A percentile compares a stretch with the other conserved stretches of the same genome.
phyloP scores from a whole-genome alignment of 2,113 vertebrate genomes.

The Cygnus atratus region DNA sequence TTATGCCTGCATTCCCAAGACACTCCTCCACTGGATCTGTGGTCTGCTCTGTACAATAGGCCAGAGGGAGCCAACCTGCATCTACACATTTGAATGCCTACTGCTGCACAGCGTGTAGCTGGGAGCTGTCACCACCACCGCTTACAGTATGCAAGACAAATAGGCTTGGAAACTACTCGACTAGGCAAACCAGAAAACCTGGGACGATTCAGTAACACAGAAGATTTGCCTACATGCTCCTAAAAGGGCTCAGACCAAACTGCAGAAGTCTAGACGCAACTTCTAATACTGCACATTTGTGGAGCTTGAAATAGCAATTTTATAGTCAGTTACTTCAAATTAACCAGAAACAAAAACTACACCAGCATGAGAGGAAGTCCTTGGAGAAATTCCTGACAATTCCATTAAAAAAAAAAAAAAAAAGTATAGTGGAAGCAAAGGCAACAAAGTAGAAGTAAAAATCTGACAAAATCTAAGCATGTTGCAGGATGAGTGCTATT shows the following conservation, averaged over 20 bases:
- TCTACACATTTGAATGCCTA: not conserved
- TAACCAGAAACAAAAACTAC: not conserved
- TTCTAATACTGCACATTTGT: not conserved
- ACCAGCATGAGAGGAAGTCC: not conserved
- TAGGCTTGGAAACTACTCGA: not conserved
- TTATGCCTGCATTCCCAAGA: not conserved
- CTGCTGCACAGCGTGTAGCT: not conserved
- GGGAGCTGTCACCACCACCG: not conserved
- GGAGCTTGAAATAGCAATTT: not conserved
- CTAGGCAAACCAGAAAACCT: not conserved
- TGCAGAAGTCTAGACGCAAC: not conserved
- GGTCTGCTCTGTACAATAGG: not conserved
- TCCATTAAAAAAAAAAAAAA: not conserved
- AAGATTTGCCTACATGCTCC: not conserved
- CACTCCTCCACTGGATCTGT: not conserved
- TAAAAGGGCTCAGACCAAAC: not conserved
- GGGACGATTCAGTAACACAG: not conserved
- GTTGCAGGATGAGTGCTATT: not conserved
- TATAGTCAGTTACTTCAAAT: not conserved
- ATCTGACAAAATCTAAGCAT: not conserved
- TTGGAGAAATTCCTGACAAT: not conserved
- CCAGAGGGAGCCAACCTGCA: not conserved
- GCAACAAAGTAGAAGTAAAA: not conserved
- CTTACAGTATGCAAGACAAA: not conserved
- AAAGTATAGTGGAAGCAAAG: not conserved